These are phyloP conservation scores for Lasioglossum oenotherae DNA, from an alignment of 2,888 invertebrate species.

Conservation along the genomic window DNA sequence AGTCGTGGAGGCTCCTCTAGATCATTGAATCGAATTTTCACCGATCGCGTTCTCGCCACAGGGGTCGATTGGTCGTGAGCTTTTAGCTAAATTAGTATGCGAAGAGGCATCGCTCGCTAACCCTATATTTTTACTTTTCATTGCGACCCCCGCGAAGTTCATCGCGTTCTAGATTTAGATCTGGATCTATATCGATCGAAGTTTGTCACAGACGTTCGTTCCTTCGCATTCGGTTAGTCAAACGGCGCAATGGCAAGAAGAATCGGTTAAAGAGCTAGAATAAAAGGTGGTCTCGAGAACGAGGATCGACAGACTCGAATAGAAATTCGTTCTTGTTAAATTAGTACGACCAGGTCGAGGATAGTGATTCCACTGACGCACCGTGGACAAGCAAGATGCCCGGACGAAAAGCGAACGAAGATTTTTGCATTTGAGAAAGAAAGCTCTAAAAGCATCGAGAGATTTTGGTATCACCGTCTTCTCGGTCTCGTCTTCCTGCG, in stretches of 20 bases:
- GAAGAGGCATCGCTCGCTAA: slow-evolving; percentile 21
- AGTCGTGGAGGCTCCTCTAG: slow-evolving; percentile 13
- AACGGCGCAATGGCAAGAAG: background rate
- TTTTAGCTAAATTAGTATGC: slow-evolving; percentile 42
- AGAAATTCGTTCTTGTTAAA: background rate
- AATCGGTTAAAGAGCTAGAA: background rate
- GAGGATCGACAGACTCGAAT: background rate
- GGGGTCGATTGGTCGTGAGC: slow-evolving; percentile 75
- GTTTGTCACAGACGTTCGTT: background rate
- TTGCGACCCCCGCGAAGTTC: background rate
- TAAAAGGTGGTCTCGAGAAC: background rate
- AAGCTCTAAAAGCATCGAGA: background rate
- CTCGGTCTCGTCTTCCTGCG: background rate
- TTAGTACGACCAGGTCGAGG: background rate
- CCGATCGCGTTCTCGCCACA: slow-evolving; percentile 69
- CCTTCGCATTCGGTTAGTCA: background rate
- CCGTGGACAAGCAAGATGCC: background rate
- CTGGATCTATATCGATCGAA: too few relatives aligned
- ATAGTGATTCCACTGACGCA: background rate
- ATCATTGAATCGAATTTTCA: background rate
- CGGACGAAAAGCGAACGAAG: background rate
- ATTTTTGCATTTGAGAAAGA: background rate
- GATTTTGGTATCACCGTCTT: background rate
- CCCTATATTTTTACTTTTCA: background rate
- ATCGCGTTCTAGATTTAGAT: background rate